These are phyloP conservation scores for Tetramorium simillimum DNA, from an alignment of 1,140 invertebrate genomes.

Conservation along the genomic window DNA sequence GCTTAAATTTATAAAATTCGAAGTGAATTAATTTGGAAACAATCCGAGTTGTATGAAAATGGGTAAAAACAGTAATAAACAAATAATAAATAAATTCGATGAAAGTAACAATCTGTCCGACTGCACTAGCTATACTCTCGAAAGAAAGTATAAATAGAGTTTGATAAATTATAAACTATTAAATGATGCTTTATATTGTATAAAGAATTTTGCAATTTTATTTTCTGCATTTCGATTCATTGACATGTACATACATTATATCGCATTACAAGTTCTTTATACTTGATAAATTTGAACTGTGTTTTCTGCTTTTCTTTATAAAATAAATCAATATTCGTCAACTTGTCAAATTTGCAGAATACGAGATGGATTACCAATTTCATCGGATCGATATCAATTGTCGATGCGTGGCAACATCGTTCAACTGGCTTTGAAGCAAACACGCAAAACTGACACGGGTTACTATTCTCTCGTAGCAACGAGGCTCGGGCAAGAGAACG, in stretches of 20 bases:
- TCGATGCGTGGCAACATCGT: slow-evolving; percentile 84
- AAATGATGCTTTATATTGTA: background rate
- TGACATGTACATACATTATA: slow-evolving; percentile 41
- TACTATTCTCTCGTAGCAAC: slow-evolving; percentile 87
- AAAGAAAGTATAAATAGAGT: slow-evolving; percentile 26
- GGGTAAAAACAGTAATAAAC: background rate
- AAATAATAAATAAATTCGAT: slow-evolving; percentile 34
- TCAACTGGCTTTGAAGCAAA: slow-evolving; percentile 85
- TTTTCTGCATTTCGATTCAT: background rate
- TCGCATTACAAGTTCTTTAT: slow-evolving; percentile 21
- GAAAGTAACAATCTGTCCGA: slow-evolving; percentile 45
- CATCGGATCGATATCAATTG: slow-evolving; percentile 82
- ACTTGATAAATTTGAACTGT: slow-evolving; percentile 1
- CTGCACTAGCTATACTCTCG: slow-evolving; percentile 68
- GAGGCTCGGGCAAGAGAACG: slow-evolving; percentile 81
- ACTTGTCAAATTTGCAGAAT: slow-evolving; percentile 59
- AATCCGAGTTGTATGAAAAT: too few species aligned
- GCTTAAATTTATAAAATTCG: background rate
- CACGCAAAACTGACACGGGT: slow-evolving; percentile 85
- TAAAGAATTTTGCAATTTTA: slow-evolving; percentile 9
- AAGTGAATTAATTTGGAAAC: slow-evolving; percentile 7
- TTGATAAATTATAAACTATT: background rate
- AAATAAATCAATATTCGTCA: background rate
- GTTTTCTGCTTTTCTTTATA: background rate
- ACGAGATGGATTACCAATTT: slow-evolving; percentile 81